A percentile compares a stretch with the other conserved stretches of the same genome.
These are phyloP conservation scores for Hypsopygia costalis DNA, from an alignment of 2,888 invertebrate genomes.

Conservation along the genomic window DNA sequence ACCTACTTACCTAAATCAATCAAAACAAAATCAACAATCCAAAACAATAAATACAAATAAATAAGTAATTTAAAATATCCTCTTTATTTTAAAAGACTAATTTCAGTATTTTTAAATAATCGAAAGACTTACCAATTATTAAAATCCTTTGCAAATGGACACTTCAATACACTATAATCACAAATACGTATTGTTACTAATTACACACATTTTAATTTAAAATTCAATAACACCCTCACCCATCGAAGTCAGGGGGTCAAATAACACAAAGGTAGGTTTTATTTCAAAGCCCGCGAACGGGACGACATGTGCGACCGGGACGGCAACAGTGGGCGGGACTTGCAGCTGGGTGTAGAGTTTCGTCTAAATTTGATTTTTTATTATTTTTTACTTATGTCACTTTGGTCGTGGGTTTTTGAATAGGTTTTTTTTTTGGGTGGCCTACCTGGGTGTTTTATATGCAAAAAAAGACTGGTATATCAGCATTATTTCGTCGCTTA, in stretches of 20 bases:
- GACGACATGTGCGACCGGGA: constrained; percentile 37
- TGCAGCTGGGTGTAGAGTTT: constrained; percentile 34
- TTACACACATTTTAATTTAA: constrained; percentile 17
- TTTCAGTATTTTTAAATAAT: too few relatives aligned
- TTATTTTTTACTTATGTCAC: constrained; percentile 33
- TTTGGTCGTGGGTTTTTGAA: constrained; percentile 22
- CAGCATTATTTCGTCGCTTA: too few relatives aligned
- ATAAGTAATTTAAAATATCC: too few relatives aligned
- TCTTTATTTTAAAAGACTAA: too few relatives aligned
- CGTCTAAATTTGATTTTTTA: constrained; percentile 24
- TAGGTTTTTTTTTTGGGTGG: constrained; percentile 8
- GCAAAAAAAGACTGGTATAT: too few relatives aligned
- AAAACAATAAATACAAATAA: too few relatives aligned
- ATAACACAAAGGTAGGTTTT: constrained; percentile 60
- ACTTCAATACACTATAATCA: constrained; percentile 7
- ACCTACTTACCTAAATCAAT: too few relatives aligned
- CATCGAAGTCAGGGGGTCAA: constrained; percentile 52
- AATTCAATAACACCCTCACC: constrained; percentile 52
- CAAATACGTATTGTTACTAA: constrained; percentile 26
- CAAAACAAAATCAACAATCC: too few relatives aligned
- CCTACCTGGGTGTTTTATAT: too few relatives aligned
- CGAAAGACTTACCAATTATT: neutral
- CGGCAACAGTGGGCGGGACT: constrained; percentile 42
- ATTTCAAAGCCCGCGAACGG: constrained; percentile 53
- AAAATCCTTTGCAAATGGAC: constrained; percentile 1